Base-by-base conservation (phyloP, 2,113 vertebrate genomes). In the Eublepharis macularius region DNA sequence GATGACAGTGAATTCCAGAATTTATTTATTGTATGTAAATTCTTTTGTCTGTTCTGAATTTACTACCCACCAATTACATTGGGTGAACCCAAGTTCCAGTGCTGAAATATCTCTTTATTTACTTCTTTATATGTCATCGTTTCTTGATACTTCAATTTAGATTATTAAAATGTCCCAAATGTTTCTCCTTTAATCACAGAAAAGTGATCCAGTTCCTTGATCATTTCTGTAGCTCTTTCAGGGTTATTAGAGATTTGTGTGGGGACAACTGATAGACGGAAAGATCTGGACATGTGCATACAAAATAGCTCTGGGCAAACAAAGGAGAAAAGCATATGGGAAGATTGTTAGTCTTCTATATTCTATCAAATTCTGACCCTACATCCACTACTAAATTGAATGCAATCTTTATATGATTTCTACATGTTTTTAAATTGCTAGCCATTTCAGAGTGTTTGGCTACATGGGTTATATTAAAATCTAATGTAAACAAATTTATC, bases 401-500 rank as follows among this genome's bases (percentile, higher is more conserved):
- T 36, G 10, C 29, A 29, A 9, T 51, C 2, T 21, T 17, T 14
- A 74, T 84, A 63, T 72, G 87, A 89, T 85, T 32, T 43, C 51
- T 80, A 82, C 54, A 87, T 17, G 63, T 86, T 86, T 69, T 43
- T 17, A 81, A 65, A 32, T 49, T 68, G 43, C 11, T 74, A 65
- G n/a, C 13, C 54, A 26, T 79, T 73, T 19, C 41, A 86, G 32
- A 63, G 26, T 24, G 8, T 57, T 43, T 54, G 7, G 34, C 13
- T 41, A 49, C 47, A 76, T 70, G 4, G 74, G 43, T 4, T 2
- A 70, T 77, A 83, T 19, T 26, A 74, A 81, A 87, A 77, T 39
- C 70, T 80, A 84, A 85, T 24, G 13, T 39, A 90, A 91, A 68
- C 13, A 47, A 76, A 63, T 2, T 13, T 43, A 89, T 54, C 66